A percentile compares a stretch with the other conserved stretches of the same genome.
phyloP scores from a whole-genome alignment of 2,888 invertebrate species.

The Andricus curvator region DNA sequence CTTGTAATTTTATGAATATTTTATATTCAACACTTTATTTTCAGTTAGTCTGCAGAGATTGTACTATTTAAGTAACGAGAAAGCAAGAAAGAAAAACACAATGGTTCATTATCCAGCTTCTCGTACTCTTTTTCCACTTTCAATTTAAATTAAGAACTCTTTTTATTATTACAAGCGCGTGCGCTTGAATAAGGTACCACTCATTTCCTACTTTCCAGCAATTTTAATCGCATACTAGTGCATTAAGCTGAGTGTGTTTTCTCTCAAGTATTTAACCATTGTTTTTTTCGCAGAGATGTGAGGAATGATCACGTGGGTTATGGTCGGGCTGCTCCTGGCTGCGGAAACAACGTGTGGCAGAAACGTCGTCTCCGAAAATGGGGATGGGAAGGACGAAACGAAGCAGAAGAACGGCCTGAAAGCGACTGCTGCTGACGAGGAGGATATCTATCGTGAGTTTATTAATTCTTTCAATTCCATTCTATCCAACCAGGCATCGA shows the following conservation, averaged over 20 bases:
- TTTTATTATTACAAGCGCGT: conserved; percentile 29
- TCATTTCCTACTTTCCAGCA: conserved; percentile 38
- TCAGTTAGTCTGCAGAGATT: neutral
- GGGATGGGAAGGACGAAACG: conserved; percentile 72
- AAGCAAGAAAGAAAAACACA: neutral
- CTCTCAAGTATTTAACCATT: neutral
- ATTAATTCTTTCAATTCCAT: neutral
- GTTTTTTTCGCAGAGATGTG: conserved; percentile 75
- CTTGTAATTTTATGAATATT: neutral
- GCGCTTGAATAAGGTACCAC: conserved; percentile 26
- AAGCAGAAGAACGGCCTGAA: conserved; percentile 70
- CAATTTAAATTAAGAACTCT: conserved; percentile 33
- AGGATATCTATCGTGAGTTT: conserved; percentile 75
- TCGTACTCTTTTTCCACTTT: conserved; percentile 26
- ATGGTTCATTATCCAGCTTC: conserved; percentile 31
- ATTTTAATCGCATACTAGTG: conserved; percentile 6
- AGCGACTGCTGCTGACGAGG: conserved; percentile 71
- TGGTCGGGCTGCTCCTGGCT: conserved; percentile 78
- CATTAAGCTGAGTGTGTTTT: conserved; percentile 9
- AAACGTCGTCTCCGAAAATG: conserved; percentile 75
- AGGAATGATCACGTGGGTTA: conserved; percentile 79
- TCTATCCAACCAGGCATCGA: neutral
- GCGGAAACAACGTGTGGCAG: conserved; percentile 77
- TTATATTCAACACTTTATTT: neutral
- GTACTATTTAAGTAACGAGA: conserved; percentile 12